Evolutionary conservation across 2,797 vertebrate genomes (phyloP).

Genomic region (Halcyon leucocephala): DNA sequence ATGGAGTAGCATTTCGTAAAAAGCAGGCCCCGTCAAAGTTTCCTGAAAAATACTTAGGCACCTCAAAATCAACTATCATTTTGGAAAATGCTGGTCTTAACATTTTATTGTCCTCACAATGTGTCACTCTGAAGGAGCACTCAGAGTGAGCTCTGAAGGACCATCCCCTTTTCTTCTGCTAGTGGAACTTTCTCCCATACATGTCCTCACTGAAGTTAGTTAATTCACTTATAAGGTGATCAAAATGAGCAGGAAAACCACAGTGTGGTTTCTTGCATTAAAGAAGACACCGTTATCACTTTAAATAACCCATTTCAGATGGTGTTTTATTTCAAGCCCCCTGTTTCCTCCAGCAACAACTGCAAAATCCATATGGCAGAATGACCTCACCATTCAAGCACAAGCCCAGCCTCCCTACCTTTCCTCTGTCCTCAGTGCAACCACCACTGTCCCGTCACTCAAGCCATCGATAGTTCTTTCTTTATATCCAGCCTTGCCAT

Average conservation of each 20-base stretch:
- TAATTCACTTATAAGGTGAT: not conserved
- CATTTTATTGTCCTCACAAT: not conserved
- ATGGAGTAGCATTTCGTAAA: accelerated
- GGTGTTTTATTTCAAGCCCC: not conserved
- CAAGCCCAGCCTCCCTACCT: not conserved
- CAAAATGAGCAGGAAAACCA: not conserved
- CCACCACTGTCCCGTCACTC: not conserved
- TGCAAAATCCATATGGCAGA: not conserved
- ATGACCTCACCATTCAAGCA: not conserved
- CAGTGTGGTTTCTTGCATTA: not conserved
- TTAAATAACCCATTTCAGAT: not conserved
- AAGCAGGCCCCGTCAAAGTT: not conserved
- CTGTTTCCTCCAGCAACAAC: not conserved
- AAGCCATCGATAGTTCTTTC: not conserved
- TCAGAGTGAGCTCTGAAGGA: not conserved
- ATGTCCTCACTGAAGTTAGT: not conserved
- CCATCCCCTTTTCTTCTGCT: not conserved
- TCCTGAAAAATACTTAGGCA: not conserved
- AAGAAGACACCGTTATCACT: not conserved
- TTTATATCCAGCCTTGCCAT: not conserved
- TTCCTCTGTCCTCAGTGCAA: not conserved
- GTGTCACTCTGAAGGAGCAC: not conserved
- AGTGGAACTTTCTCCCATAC: not conserved
- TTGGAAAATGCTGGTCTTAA: not conserved
- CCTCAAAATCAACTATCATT: not conserved